phyloP scores from a whole-genome alignment of 2,113 vertebrate genomes.

The Origma solitaria region DNA sequence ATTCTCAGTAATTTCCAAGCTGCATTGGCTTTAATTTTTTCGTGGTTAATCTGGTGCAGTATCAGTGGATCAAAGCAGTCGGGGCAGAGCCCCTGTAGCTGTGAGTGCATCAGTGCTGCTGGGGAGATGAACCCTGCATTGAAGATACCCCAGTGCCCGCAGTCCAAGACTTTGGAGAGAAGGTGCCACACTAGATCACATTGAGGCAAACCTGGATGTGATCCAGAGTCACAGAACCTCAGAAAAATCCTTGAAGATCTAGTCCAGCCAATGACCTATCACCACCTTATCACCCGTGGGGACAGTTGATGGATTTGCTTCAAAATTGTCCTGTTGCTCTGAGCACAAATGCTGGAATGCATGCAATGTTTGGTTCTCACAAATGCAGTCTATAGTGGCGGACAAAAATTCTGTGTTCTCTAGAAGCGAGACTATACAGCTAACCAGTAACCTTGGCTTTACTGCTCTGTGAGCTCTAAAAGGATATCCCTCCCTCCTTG shows the following conservation, averaged over 20 bases:
- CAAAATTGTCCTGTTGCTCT: background rate
- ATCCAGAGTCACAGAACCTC: background rate
- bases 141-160: background rate
- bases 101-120: background rate
- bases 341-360: background rate
- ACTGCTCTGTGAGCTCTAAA: background rate
- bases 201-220: background rate
- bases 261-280: background rate
- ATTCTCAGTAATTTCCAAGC: background rate
- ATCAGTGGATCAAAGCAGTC: background rate
- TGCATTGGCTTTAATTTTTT: background rate
- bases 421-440: background rate
- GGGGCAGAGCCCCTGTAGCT: background rate
- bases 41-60: background rate
- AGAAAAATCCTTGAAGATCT: background rate
- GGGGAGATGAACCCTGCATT: background rate
- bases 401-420: background rate
- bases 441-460: background rate
- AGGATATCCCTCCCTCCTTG: background rate
- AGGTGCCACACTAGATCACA: background rate
- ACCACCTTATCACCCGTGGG: accelerated
- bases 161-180: background rate
- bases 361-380: background rate
- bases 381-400: background rate
- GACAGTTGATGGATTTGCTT: background rate